Percentiles rank a stretch among this genome's conserved stretches.
These are phyloP conservation scores for Fulmarus glacialis DNA, from an alignment of 2,113 vertebrate species.

Conservation along the genomic window DNA sequence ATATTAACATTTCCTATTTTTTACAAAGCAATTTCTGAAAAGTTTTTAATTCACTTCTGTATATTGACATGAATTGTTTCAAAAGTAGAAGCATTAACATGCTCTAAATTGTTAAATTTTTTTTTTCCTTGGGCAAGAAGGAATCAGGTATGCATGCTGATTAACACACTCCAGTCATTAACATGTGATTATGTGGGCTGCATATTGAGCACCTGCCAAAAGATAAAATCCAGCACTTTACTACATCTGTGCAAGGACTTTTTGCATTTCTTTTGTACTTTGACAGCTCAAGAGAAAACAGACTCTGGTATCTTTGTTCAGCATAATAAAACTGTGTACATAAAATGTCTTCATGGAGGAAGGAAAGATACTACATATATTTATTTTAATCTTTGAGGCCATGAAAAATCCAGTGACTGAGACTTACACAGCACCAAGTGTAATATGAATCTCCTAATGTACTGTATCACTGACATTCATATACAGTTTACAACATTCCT, in stretches of 20 bases:
- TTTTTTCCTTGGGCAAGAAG: conserved; percentile 66
- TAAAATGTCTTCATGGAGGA: conserved; percentile 58
- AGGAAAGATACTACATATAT: conserved; percentile 41
- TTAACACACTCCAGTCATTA: conserved; percentile 88
- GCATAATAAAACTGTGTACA: conserved; percentile 65
- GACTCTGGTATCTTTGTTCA: conserved; percentile 58
- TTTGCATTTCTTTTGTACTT: conserved; percentile 78
- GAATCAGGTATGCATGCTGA: conserved; percentile 84
- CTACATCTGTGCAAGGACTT: conserved; percentile 82
- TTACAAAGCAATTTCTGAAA: conserved; percentile 35
- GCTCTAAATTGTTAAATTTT: conserved; percentile 64
- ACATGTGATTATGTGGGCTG: conserved; percentile 89
- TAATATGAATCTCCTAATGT: conserved; percentile 68
- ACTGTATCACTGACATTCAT: conserved; percentile 67
- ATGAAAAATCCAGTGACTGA: conserved; percentile 44
- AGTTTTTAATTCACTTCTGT: conserved; percentile 18
- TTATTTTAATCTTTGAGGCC: conserved; percentile 63
- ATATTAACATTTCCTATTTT: neutral
- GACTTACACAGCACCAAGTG: conserved; percentile 17
- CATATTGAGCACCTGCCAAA: conserved; percentile 88
- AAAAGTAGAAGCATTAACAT: conserved; percentile 68
- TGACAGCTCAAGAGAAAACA: conserved; percentile 70
- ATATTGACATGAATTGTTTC: conserved; percentile 59
- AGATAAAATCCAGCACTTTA: conserved; percentile 86
- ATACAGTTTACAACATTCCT: conserved; percentile 69